Conservation (phyloP, 2,797 vertebrate species). For the Pyrrhura leucotis region DNA sequence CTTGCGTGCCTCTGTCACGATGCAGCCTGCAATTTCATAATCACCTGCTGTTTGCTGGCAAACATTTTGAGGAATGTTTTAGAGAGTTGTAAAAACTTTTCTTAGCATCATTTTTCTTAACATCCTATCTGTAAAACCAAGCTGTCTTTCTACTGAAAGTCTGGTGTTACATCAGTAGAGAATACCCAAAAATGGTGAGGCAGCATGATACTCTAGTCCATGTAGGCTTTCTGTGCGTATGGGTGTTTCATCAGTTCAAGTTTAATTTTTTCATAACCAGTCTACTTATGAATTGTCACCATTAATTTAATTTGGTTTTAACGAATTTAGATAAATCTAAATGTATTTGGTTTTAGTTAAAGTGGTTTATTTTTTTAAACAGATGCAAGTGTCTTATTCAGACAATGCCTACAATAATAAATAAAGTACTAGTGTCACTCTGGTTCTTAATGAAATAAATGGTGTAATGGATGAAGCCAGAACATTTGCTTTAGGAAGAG, state of each 20-base stretch:
- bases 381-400: background rate
- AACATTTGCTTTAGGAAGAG: background rate
- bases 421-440: background rate
- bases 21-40: conserved; percentile 34
- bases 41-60: conserved; percentile 50
- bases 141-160: background rate
- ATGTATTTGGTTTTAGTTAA: background rate
- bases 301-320: background rate
- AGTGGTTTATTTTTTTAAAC: background rate
- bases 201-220: rapidly evolving
- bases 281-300: background rate
- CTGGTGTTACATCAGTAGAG: rapidly evolving
- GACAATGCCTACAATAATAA: background rate
- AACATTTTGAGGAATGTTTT: conserved; percentile 15
- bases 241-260: background rate
- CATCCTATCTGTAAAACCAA: conserved; percentile 12
- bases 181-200: background rate
- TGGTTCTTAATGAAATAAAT: background rate
- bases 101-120: conserved; percentile 13
- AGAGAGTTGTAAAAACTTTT: conserved; percentile 36
- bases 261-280: background rate
- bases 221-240: background rate
- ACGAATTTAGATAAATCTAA: background rate
- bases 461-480: background rate
- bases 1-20: background rate